phyloP scores from a whole-genome alignment of 1,140 invertebrate genomes.

The Camponotus vicinus region DNA sequence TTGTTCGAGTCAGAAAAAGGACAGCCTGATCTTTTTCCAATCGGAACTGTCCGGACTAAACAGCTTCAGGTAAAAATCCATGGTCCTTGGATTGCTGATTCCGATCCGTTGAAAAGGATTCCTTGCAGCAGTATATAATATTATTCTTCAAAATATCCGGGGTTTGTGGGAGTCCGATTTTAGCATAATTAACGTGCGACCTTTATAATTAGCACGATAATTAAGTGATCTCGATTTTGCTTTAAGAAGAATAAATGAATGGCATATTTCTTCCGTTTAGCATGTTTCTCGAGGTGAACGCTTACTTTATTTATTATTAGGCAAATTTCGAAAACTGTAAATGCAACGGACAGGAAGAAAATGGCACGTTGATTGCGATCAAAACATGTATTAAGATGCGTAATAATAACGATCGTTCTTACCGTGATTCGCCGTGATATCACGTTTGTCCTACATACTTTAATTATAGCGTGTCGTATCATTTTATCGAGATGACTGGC shows the following conservation, averaged over 20 bases:
- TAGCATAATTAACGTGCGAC: neutral
- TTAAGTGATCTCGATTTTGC: neutral
- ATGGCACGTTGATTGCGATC: neutral
- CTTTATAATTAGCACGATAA: neutral
- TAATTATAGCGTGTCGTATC: slow-evolving; percentile 32
- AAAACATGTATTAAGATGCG: neutral
- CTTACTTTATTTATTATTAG: neutral
- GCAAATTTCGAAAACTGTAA: neutral
- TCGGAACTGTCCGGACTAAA: slow-evolving; percentile 24
- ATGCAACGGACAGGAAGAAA: neutral
- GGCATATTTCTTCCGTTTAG: neutral
- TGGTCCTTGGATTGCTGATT: slow-evolving; percentile 18
- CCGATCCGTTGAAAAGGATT: slow-evolving; percentile 57
- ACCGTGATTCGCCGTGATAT: neutral
- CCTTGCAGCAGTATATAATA: slow-evolving; percentile 11
- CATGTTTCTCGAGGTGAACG: neutral
- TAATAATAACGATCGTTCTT: neutral
- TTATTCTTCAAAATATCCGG: neutral
- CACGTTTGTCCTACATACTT: neutral
- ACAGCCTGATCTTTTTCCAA: slow-evolving; percentile 25
- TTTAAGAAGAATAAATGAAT: neutral
- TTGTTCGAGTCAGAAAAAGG: slow-evolving; percentile 75
- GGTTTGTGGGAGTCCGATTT: neutral
- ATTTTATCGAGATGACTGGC: slow-evolving; percentile 53
- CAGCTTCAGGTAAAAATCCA: slow-evolving; percentile 30